Evolutionary conservation across 1,140 invertebrate genomes (phyloP).

Genomic region (Drosophila miranda): DNA sequence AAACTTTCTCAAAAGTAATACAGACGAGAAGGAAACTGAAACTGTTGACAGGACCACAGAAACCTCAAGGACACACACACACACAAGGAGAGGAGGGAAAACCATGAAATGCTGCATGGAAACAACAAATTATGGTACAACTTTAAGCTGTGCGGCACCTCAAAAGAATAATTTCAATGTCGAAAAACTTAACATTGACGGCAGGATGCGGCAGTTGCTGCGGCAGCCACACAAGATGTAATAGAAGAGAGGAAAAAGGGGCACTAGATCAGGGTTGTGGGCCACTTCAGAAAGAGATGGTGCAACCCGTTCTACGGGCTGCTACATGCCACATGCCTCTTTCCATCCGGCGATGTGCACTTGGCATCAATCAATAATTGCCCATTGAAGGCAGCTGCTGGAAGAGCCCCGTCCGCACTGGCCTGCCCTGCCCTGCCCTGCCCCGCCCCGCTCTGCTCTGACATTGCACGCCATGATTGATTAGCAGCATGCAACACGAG

Average conservation of each 20-base stretch:
- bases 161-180: constrained; percentile 70
- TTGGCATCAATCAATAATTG: constrained; percentile 80
- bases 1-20: constrained; percentile 5
- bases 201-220: constrained; percentile 54
- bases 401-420: constrained; percentile 51
- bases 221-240: constrained; percentile 26
- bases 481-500: constrained; percentile 76
- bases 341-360: constrained; percentile 47
- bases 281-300: constrained; percentile 54
- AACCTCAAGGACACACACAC: constrained; percentile 16
- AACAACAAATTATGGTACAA: constrained; percentile 46
- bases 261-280: constrained; percentile 72
- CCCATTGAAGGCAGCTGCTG: constrained; percentile 75
- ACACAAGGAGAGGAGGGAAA: constrained; percentile 14
- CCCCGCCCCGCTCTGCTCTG: background rate
- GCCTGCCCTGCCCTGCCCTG: constrained; percentile 25
- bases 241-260: constrained; percentile 27
- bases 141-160: constrained; percentile 47
- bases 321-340: constrained; percentile 1
- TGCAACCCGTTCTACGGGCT: background rate
- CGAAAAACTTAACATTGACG: constrained; percentile 79
- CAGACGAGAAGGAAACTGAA: constrained; percentile 12
- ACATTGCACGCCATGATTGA: constrained; percentile 64
- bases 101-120: constrained; percentile 33
- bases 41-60: constrained; percentile 35